Conservation (phyloP, 2,888 invertebrate species). For the Cenopis cana region DNA sequence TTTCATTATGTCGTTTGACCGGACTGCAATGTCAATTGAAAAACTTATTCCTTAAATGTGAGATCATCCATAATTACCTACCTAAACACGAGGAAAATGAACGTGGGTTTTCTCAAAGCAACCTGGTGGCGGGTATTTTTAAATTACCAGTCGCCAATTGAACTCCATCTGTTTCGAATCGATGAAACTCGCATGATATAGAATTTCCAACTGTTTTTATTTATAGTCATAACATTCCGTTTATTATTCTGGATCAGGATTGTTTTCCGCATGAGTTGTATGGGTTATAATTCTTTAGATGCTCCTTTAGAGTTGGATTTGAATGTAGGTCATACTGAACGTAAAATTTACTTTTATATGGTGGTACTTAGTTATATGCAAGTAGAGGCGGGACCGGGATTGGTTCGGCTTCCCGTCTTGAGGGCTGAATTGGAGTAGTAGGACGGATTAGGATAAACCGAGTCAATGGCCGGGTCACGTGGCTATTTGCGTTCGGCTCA, state of each 20-base stretch:
- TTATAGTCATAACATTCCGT: constrained; percentile 30
- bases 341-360: constrained; percentile 27
- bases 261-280: constrained; percentile 35
- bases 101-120: constrained; percentile 23
- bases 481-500: constrained; percentile 79
- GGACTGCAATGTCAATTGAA: background rate
- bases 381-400: constrained; percentile 56
- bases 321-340: constrained; percentile 67
- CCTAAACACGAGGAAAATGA: constrained; percentile 7
- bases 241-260: constrained; percentile 31
- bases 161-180: constrained; percentile 29
- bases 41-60: constrained; percentile 5
- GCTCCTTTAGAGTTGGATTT: constrained; percentile 12
- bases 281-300: constrained; percentile 29
- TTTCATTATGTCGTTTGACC: background rate
- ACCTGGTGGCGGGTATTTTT: constrained; percentile 18
- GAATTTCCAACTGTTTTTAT: constrained; percentile 32
- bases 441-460: constrained; percentile 84
- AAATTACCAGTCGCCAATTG: constrained; percentile 21
- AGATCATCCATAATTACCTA: constrained; percentile 4
- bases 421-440: constrained; percentile 80
- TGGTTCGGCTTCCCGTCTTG: constrained; percentile 57
- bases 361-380: constrained; percentile 9
- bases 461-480: constrained; percentile 85
- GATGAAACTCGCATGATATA: constrained; percentile 13